Evolutionary conservation across 2,797 vertebrate species (phyloP).

Genomic region (Sebastes iracundus): DNA sequence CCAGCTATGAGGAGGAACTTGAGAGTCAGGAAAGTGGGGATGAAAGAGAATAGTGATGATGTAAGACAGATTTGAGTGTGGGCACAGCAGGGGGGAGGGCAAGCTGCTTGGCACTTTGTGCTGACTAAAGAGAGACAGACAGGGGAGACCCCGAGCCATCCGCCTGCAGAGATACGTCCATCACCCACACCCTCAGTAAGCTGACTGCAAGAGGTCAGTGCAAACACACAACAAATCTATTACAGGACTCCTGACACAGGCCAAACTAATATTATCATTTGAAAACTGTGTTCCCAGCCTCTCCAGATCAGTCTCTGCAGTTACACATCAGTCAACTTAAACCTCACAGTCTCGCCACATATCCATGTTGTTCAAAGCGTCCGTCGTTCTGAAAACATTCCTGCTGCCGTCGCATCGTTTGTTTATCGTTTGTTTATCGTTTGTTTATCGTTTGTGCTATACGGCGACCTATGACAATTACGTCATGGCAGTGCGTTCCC

Average conservation of each 20-base stretch:
- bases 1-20: no score
- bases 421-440: no score
- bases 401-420: no score
- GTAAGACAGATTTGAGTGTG: no score
- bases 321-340: background rate
- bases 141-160: background rate
- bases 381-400: no score
- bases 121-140: constrained; percentile 7
- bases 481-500: no score
- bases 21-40: no score
- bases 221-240: constrained; percentile 11
- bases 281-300: background rate
- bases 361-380: no score
- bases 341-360: background rate
- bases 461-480: no score
- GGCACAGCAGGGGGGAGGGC: constrained; percentile 13
- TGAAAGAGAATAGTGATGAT: no score
- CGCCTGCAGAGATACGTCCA: constrained; percentile 8
- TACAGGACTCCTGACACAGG: background rate
- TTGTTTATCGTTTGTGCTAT: no score
- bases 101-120: constrained; percentile 15
- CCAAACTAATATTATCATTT: background rate
- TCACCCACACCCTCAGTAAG: constrained; percentile 4
- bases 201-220: background rate
- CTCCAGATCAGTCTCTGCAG: background rate